These are phyloP conservation scores for Campylorhamphus procurvoides DNA, from an alignment of 2,113 vertebrate genomes.

Conservation along the genomic window DNA sequence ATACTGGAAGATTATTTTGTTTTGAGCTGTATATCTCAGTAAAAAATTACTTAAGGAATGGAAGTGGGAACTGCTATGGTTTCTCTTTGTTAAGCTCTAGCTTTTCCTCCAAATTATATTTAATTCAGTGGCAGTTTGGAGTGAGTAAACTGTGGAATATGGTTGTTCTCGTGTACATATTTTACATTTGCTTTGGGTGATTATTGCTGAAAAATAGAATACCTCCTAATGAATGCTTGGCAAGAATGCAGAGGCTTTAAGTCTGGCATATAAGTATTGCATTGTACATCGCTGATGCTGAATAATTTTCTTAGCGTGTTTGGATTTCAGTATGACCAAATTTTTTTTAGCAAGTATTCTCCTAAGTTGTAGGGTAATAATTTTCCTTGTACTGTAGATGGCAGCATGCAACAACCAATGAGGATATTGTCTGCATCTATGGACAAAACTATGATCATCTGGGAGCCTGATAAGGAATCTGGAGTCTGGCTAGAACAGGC, in stretches of 20 bases:
- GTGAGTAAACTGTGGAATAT: not conserved
- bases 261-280: not conserved
- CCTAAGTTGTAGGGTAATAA: not conserved
- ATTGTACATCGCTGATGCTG: not conserved
- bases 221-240: not conserved
- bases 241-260: not conserved
- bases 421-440: constrained; percentile 91
- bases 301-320: not conserved
- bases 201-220: not conserved
- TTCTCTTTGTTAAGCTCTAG: not conserved
- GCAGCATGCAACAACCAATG: constrained; percentile 83
- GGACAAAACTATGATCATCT: constrained; percentile 98
- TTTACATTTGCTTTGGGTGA: not conserved
- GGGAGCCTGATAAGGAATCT: constrained; percentile 93
- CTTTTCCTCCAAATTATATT: not conserved
- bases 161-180: not conserved
- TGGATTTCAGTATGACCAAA: not conserved
- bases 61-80: not conserved
- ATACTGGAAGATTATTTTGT: not conserved
- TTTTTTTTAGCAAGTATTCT: not conserved
- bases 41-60: not conserved
- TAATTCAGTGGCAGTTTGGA: not conserved
- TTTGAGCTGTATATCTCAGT: not conserved
- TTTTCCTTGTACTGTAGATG: constrained; percentile 80
- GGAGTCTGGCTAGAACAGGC: constrained; percentile 96